Base-by-base conservation (phyloP, 53 echinoderm and acorn worm genomes). In the Echinometra lucunter region DNA sequence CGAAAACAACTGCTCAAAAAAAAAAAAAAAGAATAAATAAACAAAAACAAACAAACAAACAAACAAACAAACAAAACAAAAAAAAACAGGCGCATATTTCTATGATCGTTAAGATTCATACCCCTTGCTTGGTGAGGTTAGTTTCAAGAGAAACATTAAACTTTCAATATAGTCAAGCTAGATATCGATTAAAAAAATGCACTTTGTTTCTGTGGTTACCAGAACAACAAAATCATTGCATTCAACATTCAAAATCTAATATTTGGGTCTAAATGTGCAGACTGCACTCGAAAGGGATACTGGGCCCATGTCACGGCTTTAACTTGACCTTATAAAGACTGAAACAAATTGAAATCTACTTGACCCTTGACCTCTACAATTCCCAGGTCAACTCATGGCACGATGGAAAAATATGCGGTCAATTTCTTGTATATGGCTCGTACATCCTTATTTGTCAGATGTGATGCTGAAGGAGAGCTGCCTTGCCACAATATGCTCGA, bases 281-380 rank as follows among this genome's bases (percentile, higher is more conserved):
- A 69, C 69, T 69, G 32, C 15, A 9, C 30, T 34, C 69, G 69
- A 69, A 69, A 32, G 69, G 69, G 69, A 69, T 69, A 30, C 30
- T 34, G 69, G 38, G 7, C 19, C 78, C 38, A 42, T 15, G 42
- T 78, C 38, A 42, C 78, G 7, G 78, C 38, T 78, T 12, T 78
- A 21, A 42, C 78, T 42, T 88, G 88, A 88, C 88, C 57, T 57
- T 88, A 88, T 55, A 88, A 30, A 25, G 53, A 25, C 23, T 28
- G 25, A 88, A 88, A 88, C 90, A 90, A 90, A 90, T 90, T 90
- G 90, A 63, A 90, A 63, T 57, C 90, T 58, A 60, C 58, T 90
- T 90, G 90, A 90, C 90, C 63, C 44, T 38, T 90, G 63, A 90
- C 90, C 37, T 90, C 6, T 60, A 63, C 58, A 57, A 90, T 90